Base-by-base conservation (phyloP, 2,888 invertebrate genomes). In the Cyrtodaria siliqua region DNA sequence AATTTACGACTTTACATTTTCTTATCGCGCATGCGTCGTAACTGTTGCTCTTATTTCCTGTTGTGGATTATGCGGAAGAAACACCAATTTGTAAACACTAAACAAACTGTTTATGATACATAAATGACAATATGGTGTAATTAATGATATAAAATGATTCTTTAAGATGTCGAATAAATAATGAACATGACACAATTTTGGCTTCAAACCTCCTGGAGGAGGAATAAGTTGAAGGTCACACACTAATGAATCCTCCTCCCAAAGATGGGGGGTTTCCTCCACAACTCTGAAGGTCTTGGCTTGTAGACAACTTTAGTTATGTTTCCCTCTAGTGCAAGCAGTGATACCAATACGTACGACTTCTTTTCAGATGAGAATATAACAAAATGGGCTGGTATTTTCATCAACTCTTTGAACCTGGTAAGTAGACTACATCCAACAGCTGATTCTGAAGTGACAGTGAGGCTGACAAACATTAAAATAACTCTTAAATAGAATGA, bases 311-410 rank as follows among this genome's bases (percentile, higher is more conserved):
- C 44, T 42, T 55, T 71, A 83, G 83, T 76, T 79, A 86, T 86
- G 86, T 86, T 86, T 80, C 70, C 81, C 52, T 64, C 82, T 82
- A 77, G 78, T 68, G 44, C 83, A 64, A 76, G 59, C 55, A 66
- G 74, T 71, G 84, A 84, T 62, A 72, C 62, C 42, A 76, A 80
- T 70, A 69, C 68, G 6, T 97, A 96, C 94, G 97, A 97, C 95
- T 97, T 97, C 94, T 95, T 95, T 93, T 96, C 96, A 93, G 96
- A 96, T 92, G 97, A 97, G 93, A 97, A 97, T 94, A 95, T 95
- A 88, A 95, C 95, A 87, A 97, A 97, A 95, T 98, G 98, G 98
- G 96, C 96, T 92, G 97, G 97, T 84, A 95, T 98, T 85, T 96
- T 98, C 93, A 95, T 97, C 92, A 95, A 95, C 91, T 96, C 97